Percentiles rank a stretch among this genome's conserved stretches.
Conservation (phyloP, 1,140 invertebrate species). For the Pseudomyrmex sp. region DNA sequence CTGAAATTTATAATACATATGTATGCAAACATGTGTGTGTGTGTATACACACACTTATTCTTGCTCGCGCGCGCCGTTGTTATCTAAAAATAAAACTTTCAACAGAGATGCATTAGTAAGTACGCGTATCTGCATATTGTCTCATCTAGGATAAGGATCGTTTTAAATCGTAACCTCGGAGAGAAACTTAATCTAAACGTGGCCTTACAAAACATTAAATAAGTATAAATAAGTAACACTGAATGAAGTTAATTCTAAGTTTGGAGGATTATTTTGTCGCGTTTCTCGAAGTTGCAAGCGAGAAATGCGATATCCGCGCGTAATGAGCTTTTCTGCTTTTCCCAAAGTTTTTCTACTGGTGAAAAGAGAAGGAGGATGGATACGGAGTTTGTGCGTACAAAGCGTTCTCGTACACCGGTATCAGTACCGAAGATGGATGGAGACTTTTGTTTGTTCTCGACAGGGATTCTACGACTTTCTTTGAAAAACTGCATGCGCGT, state of each 20-base stretch:
- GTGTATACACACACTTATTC: background rate
- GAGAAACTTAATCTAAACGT: constrained; percentile 21
- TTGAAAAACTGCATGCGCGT: constrained; percentile 38
- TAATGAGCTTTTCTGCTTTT: constrained; percentile 13
- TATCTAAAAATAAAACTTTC: constrained; percentile 35
- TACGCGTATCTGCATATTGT: background rate
- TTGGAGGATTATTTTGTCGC: background rate
- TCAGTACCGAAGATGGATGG: constrained; percentile 52
- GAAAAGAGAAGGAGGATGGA: too few relatives aligned
- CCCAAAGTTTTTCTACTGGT: background rate
- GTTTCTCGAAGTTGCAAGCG: background rate
- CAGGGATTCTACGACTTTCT: background rate
- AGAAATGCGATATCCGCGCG: background rate
- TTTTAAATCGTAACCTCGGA: constrained; percentile 29
- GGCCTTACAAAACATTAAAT: background rate
- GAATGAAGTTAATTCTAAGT: constrained; percentile 29
- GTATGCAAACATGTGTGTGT: too few relatives aligned
- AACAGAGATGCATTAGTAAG: constrained; percentile 30
- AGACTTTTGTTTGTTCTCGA: constrained; percentile 42
- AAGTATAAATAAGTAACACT: constrained; percentile 40
- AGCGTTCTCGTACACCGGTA: constrained; percentile 2
- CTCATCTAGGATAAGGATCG: constrained; percentile 25
- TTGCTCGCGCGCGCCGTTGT: background rate
- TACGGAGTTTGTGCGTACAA: constrained; percentile 4
- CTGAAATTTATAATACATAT: background rate